phyloP scores from a whole-genome alignment of 2,888 invertebrate species.

The Drosophila borborema region DNA sequence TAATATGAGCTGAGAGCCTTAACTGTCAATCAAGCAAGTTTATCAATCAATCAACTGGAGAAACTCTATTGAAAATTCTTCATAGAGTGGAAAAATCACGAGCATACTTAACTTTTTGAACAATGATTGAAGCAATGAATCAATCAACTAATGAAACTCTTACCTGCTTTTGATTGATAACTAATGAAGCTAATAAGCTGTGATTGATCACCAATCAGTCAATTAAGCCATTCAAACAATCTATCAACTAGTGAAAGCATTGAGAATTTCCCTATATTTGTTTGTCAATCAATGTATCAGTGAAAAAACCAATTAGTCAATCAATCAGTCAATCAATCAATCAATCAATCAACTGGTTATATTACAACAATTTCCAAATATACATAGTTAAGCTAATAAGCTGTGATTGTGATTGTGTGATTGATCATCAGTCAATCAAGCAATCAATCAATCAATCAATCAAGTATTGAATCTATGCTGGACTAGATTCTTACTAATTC shows the following conservation, averaged over 20 bases:
- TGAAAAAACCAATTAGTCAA: too few relatives aligned
- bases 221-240: background rate
- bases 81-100: too few relatives aligned
- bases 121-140: too few relatives aligned
- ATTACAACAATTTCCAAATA: too few relatives aligned
- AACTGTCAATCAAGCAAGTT: background rate
- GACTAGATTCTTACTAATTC: too few relatives aligned
- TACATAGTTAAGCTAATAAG: background rate
- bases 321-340: too few relatives aligned
- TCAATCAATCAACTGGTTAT: too few relatives aligned
- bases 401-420: background rate
- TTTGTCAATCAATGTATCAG: background rate
- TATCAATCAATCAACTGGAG: background rate
- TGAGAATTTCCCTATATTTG: background rate
- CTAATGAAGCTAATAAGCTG: too few relatives aligned
- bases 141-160: too few relatives aligned
- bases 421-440: background rate
- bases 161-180: too few relatives aligned
- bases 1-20: background rate
- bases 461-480: too few relatives aligned
- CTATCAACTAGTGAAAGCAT: background rate
- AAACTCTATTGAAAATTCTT: background rate
- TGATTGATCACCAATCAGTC: background rate
- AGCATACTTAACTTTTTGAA: too few relatives aligned
- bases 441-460: background rate